These are phyloP conservation scores for Lerista edwardsae DNA, from an alignment of 2,797 vertebrate genomes.

Conservation along the genomic window DNA sequence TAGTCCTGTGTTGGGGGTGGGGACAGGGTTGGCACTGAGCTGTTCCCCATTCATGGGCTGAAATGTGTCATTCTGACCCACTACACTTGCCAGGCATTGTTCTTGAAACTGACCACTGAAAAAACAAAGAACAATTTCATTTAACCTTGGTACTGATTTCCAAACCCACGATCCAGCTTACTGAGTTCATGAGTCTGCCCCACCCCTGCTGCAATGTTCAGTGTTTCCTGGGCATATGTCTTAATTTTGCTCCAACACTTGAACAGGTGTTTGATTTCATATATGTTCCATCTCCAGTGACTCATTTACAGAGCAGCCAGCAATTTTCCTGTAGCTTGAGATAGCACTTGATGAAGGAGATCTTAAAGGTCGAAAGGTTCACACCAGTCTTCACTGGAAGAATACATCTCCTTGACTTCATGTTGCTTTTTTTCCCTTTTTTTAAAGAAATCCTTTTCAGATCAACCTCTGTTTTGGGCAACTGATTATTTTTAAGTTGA, in stretches of 20 bases:
- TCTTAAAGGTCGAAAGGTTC: conserved; percentile 24
- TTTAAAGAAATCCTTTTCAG: neutral
- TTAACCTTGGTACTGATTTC: neutral
- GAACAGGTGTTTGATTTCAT: conserved; percentile 39
- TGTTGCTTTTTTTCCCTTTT: neutral
- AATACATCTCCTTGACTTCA: conserved; percentile 2
- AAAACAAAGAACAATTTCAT: neutral
- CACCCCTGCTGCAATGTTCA: neutral
- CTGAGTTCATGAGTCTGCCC: neutral
- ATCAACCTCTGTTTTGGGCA: neutral
- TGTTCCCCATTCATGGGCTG: too few species aligned
- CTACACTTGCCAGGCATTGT: neutral
- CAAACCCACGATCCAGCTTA: neutral
- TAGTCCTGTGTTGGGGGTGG: neutral
- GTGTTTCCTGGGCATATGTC: neutral
- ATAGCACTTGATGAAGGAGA: conserved; percentile 20
- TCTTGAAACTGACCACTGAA: neutral
- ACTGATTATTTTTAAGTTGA: neutral
- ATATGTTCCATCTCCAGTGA: conserved; percentile 25
- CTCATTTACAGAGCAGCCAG: conserved; percentile 24
- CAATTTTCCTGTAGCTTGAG: conserved; percentile 20
- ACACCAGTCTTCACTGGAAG: neutral
- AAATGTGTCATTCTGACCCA: neutral
- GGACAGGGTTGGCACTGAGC: neutral
- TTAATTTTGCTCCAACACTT: neutral